Conservation (phyloP, 2,797 vertebrate species). For the Otolemur crassicaudatus region DNA sequence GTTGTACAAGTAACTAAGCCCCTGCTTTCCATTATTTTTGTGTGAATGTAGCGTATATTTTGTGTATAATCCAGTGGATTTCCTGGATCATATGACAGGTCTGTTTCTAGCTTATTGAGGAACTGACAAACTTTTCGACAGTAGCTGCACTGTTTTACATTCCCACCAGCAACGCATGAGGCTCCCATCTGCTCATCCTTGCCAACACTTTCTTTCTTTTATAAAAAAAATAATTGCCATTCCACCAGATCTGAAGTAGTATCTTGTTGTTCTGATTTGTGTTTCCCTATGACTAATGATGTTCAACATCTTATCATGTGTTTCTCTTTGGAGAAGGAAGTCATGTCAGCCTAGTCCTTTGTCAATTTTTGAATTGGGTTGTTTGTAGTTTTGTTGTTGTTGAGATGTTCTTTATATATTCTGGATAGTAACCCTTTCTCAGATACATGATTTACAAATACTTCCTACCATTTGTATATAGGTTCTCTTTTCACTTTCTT, state of each 20-base stretch:
- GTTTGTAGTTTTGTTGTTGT: background rate
- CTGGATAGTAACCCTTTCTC: background rate
- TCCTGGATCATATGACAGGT: background rate
- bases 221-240: background rate
- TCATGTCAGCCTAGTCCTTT: background rate
- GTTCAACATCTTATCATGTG: background rate
- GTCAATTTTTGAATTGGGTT: conserved; percentile 4
- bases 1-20: background rate
- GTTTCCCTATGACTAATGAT: background rate
- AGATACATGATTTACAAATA: background rate
- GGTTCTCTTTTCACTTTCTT: conserved; percentile 33
- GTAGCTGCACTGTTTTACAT: background rate
- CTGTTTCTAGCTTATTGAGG: background rate
- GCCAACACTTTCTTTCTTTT: background rate
- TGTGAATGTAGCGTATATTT: background rate
- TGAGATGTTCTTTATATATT: background rate
- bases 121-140: background rate
- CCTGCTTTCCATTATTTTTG: background rate
- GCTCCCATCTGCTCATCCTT: background rate
- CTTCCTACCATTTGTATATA: background rate
- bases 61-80: background rate
- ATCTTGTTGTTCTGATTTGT: background rate
- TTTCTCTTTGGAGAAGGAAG: background rate
- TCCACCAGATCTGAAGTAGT: background rate
- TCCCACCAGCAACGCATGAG: background rate